Evolutionary conservation across 2,797 vertebrate species (phyloP).

Genomic region (Crenichthys baileyi): DNA sequence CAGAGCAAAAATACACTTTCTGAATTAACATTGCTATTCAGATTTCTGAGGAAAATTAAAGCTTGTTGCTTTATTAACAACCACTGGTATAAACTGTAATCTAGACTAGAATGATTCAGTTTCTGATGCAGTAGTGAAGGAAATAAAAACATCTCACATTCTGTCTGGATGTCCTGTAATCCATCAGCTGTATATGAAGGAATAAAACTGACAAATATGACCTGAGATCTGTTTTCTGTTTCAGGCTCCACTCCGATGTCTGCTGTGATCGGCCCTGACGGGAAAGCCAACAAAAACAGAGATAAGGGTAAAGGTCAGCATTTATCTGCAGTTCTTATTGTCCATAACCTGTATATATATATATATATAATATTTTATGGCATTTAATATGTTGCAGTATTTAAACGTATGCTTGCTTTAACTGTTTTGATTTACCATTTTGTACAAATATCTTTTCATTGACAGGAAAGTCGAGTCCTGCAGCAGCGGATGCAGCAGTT

Average conservation of each 20-base stretch:
- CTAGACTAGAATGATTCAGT: no score
- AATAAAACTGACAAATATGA: neutral
- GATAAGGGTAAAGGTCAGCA: neutral
- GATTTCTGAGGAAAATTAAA: no score
- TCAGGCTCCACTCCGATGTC: neutral
- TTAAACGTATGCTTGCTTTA: neutral
- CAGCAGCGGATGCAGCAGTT: conserved; percentile 4
- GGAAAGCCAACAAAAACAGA: neutral
- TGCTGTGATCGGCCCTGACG: neutral
- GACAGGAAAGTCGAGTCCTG: neutral
- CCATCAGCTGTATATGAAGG: neutral
- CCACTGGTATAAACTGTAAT: no score
- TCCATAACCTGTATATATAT: neutral
- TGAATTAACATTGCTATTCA: no score
- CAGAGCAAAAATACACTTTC: no score
- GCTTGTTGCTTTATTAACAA: neutral
- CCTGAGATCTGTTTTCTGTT: neutral
- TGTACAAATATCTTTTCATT: neutral
- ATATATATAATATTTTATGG: neutral
- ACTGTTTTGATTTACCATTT: no score
- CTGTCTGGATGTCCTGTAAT: neutral
- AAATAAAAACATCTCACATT: no score
- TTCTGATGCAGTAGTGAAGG: no score
- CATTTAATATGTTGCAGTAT: neutral
- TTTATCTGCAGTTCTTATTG: neutral